These are phyloP conservation scores for Rhegmatorhina hoffmannsi DNA, from an alignment of 2,113 vertebrate genomes.

Conservation along the genomic window DNA sequence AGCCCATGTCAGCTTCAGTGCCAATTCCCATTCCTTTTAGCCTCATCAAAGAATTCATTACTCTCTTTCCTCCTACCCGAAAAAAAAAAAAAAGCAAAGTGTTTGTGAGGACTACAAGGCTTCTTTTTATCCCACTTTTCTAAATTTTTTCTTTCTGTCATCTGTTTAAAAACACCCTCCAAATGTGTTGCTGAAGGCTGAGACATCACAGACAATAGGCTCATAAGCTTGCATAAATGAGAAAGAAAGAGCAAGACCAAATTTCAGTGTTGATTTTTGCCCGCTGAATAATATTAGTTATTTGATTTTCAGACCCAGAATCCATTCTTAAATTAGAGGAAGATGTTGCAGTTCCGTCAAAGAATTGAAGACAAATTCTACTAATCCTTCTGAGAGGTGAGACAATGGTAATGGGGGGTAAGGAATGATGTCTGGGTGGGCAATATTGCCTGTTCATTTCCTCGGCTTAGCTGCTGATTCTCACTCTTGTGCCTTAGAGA, in stretches of 20 bases:
- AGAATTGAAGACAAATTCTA: conserved; percentile 39
- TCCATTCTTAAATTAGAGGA: conserved; percentile 36
- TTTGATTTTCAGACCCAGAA: conserved; percentile 27
- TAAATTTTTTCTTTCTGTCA: not conserved
- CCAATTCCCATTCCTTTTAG: not conserved
- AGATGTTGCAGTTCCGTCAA: not conserved
- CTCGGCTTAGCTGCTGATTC: conserved; percentile 65
- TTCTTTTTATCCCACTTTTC: not conserved
- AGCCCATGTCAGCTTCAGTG: not conserved
- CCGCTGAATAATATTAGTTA: conserved; percentile 16
- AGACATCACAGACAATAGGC: not conserved
- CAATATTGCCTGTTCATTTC: conserved; percentile 64
- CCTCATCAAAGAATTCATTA: not conserved
- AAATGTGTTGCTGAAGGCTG: conserved; percentile 22
- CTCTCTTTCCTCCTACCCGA: not conserved
- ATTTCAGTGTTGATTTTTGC: conserved; percentile 37
- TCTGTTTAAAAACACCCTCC: conserved; percentile 30
- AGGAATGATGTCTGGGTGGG: conserved; percentile 54
- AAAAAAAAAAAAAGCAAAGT: not conserved
- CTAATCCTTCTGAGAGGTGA: conserved; percentile 46
- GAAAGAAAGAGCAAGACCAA: conserved; percentile 12
- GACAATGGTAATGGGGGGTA: conserved; percentile 2
- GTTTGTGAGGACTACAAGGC: not conserved
- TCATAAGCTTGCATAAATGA: conserved; percentile 44
- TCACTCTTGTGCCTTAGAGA: conserved; percentile 67